Conservation (phyloP, 2,888 invertebrate genomes). For the Lapara coniferarum region DNA sequence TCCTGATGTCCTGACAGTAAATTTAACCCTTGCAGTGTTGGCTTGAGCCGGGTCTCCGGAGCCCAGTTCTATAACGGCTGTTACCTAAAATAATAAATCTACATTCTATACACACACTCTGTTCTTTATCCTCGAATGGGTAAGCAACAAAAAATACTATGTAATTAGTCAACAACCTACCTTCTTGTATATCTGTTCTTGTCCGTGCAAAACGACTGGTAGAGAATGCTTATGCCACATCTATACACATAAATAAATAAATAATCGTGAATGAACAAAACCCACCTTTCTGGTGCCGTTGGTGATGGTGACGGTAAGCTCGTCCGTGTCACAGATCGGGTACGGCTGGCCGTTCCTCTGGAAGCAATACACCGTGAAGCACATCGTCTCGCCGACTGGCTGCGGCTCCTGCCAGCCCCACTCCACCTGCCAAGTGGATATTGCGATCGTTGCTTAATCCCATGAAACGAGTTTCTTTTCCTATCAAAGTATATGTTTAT, state of each 20-base stretch:
- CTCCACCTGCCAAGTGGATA: conserved; percentile 79
- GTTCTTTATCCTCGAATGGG: background rate
- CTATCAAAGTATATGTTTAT: too few relatives aligned
- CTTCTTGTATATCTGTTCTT: background rate
- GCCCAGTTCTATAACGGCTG: conserved; percentile 93
- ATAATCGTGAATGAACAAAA: background rate
- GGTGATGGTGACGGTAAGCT: conserved; percentile 93
- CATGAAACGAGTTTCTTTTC: too few relatives aligned
- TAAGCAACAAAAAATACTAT: background rate
- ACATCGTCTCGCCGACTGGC: conserved; percentile 94
- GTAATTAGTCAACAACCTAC: too few relatives aligned
- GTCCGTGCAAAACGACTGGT: background rate
- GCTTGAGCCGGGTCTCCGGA: conserved; percentile 94
- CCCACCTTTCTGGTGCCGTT: conserved; percentile 91
- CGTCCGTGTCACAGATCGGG: conserved; percentile 96
- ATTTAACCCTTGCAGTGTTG: conserved; percentile 94
- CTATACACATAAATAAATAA: background rate
- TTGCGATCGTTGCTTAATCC: too few relatives aligned
- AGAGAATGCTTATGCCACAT: too few relatives aligned
- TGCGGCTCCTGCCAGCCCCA: conserved; percentile 97
- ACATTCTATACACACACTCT: background rate
- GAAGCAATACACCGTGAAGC: conserved; percentile 94
- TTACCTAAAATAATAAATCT: conserved; percentile 80
- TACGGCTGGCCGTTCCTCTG: conserved; percentile 97
- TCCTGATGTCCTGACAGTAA: conserved; percentile 95